Evolutionary conservation across 1,140 invertebrate genomes (phyloP).

Genomic region (Helicorthomorpha holstii): DNA sequence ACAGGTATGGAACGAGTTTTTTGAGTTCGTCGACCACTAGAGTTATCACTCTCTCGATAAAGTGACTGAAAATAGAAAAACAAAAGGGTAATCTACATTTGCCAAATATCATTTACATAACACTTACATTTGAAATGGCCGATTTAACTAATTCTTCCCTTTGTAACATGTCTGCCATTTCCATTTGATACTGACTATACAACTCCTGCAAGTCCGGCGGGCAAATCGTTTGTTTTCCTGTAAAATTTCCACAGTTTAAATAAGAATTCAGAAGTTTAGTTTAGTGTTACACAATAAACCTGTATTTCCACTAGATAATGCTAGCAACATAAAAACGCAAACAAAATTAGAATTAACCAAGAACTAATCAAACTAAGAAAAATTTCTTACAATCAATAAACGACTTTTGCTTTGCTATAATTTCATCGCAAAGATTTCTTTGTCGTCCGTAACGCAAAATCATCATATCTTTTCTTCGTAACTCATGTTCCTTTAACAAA

Average conservation of each 20-base stretch:
- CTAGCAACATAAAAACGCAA: neutral
- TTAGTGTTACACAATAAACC: neutral
- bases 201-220: constrained; percentile 64
- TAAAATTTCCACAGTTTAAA: constrained; percentile 11
- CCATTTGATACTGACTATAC: constrained; percentile 65
- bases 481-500: constrained; percentile 63
- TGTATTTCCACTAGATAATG: neutral
- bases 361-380: neutral
- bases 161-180: constrained; percentile 17
- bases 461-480: constrained; percentile 61
- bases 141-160: neutral
- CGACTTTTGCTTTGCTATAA: constrained; percentile 67
- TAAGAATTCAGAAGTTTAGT: neutral
- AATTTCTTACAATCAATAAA: constrained; percentile 56
- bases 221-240: constrained; percentile 45
- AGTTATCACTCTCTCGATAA: too few species aligned
- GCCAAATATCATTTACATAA: neutral
- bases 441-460: constrained; percentile 68
- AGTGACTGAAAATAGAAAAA: too few species aligned
- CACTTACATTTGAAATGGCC: neutral
- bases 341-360: constrained; percentile 4
- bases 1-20: neutral
- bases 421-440: constrained; percentile 70
- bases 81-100: too few species aligned
- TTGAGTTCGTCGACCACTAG: too few species aligned